Base-by-base conservation (phyloP, 2,797 vertebrate genomes). In the Acanthis flammea region DNA sequence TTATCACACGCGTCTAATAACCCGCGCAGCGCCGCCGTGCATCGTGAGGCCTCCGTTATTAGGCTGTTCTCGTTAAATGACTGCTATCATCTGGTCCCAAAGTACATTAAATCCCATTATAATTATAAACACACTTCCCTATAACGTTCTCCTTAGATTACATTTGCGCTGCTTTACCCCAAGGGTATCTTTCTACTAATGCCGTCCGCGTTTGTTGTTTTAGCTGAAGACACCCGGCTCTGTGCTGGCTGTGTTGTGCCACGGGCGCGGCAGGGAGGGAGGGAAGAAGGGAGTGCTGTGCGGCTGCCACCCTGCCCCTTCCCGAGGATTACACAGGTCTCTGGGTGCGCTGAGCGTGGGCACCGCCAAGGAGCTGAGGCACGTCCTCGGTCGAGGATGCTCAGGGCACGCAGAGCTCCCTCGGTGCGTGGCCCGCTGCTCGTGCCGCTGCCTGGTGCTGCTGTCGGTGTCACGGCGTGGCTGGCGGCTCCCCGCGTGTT, bases 31-130 rank as follows among this genome's bases (percentile, higher is more conserved):
- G 42, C 90, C 44, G 92, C 93, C 70, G 87, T 54, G 88, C 92
- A 81, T 87, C 37, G 80, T 7, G 61, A 94, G 97, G 93, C 95
- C 93, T 94, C 95, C 14, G 95, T 96, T 95, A 96, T 94, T 95
- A 95, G 95, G 96, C 96, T 83, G 90, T 92, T 97, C 92, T 95
- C 76, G 94, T 96, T 94, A 97, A 98, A 97, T 81, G 97, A 95
- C 96, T 96, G 95, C 95, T 94, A 96, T 98, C 97, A 97, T 97
- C 97, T 97, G 97, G 87, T 97, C 97, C 97, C 97, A 85, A 93
- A 97, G 97, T 97, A 97, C 98, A 98, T 98, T 96, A 98, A 98
- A 97, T 96, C 96, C 97, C 96, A 97, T 98, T 97, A 98, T 97
- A 98, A 98, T 98, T 97, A 98, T 98, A 96, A 97, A 96, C 98